phyloP scores from a whole-genome alignment of 35 echinoderm and acorn worm genomes.

The Chiridota heheva region DNA sequence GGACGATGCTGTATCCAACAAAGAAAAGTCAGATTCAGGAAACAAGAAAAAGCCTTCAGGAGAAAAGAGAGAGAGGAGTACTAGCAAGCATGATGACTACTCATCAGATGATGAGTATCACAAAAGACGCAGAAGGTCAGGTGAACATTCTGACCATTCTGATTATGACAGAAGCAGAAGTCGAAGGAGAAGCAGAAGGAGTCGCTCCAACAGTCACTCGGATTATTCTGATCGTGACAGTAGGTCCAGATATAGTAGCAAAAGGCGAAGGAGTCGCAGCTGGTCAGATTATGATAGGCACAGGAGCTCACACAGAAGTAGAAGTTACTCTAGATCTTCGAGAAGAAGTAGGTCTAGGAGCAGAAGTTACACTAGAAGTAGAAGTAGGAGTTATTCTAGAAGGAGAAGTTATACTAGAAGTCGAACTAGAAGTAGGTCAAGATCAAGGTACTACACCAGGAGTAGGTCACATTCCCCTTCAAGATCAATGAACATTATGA shows the following conservation, averaged over 20 bases:
- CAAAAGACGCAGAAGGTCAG: conserved; percentile 58
- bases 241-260: conserved; percentile 57
- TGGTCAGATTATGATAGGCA: conserved; percentile 52
- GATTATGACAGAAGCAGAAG: conserved; percentile 74
- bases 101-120: conserved; percentile 65
- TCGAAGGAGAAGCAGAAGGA: conserved; percentile 36
- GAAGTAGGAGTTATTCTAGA: conserved; percentile 64
- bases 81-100: conserved; percentile 32
- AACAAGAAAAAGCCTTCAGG: conserved; percentile 27
- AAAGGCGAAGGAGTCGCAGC: conserved; percentile 66
- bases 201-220: conserved; percentile 40
- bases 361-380: conserved; percentile 53
- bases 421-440: conserved; percentile 61
- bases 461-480: conserved; percentile 36
- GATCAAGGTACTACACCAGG: conserved; percentile 59
- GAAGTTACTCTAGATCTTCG: conserved; percentile 49
- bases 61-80: conserved; percentile 18
- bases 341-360: conserved; percentile 53
- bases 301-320: conserved; percentile 40
- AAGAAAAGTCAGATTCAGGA: conserved; percentile 54
- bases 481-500: conserved; percentile 37
- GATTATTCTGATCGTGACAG: conserved; percentile 48
- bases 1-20: background rate
- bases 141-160: conserved; percentile 79
- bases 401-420: conserved; percentile 61